A percentile compares a stretch with the other conserved stretches of the same genome.
These are phyloP conservation scores for Salvelinus namaycush DNA, from an alignment of 2,113 vertebrate species.

Conservation along the genomic window DNA sequence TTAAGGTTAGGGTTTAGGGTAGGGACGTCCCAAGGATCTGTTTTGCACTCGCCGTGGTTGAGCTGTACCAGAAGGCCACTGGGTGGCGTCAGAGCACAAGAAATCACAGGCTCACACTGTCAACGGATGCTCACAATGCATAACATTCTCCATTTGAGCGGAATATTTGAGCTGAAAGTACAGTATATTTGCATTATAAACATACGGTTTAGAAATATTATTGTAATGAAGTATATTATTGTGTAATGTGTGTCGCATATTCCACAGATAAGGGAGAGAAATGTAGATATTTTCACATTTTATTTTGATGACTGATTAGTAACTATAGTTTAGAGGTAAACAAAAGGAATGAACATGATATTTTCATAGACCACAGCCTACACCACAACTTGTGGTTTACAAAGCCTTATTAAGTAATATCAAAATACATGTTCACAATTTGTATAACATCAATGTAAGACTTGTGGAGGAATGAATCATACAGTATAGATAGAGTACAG, in stretches of 20 bases:
- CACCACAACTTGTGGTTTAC: constrained; percentile 45
- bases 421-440: constrained; percentile 17
- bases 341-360: constrained; percentile 66
- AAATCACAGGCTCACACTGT: not conserved
- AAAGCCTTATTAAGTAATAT: constrained; percentile 49
- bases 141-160: too few relatives aligned
- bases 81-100: constrained; percentile 36
- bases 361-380: constrained; percentile 62
- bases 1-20: not conserved
- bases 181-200: not conserved
- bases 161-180: not conserved
- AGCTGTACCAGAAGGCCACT: constrained; percentile 14
- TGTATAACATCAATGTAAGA: constrained; percentile 35
- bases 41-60: not conserved
- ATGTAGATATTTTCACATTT: constrained; percentile 53
- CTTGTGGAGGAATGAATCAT: constrained; percentile 31
- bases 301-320: constrained; percentile 73
- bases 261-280: constrained; percentile 20
- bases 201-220: not conserved
- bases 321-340: constrained; percentile 74
- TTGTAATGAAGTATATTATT: not conserved
- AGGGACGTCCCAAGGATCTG: not conserved
- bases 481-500: constrained; percentile 37
- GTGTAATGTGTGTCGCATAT: constrained; percentile 6
- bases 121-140: not conserved